Base-by-base conservation (phyloP, 2,888 invertebrate species). In the Furcula furcula region DNA sequence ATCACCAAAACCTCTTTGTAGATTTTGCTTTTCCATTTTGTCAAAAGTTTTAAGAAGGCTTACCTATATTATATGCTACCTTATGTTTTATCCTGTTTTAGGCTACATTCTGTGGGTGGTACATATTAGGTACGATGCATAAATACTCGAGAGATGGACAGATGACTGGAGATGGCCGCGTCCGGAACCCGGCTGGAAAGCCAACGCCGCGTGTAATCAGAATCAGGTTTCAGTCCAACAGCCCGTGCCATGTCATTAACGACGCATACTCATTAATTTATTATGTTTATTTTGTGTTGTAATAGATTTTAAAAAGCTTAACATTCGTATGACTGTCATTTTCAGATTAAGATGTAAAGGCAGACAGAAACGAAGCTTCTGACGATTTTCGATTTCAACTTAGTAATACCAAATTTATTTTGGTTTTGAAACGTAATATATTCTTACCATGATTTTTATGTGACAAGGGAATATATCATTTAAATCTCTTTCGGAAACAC, bases 161-260 rank as follows among this genome's bases (percentile, higher is more conserved):
- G 36, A 43, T 53, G 58, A 47, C 46, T 32, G 38, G 36, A 32
- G 35, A 37, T 40, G 34, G 32, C 43, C 50, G 51, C 48, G 50
- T 55, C 50, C 51, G 49, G 50, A 50, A 45, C 35, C 34, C 30
- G 46, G 37, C 42, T 16, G 5, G 27, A 10, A 9, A 15, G 13
- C n/a, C 12, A 2, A 11, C 22, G 22, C 11, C 11, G 22, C 22
- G 11, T 35, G 48, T 45, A 55, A 45, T 40, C 42, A 40, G 50
- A 45, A 41, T 84, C 78, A 43, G 64, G 73, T 81, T 80, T 76
- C 81, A 40, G 32, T 28, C 45, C 51, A 46, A 43, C 69, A 59
- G 66, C 75, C 67, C 78, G 76, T 79, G 76, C 75, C 74, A 70
- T 72, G 76, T 81, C 76, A 80, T 80, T 83, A 81, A 65, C 75